Conservation (phyloP, 2,888 invertebrate species). For the Trissolcus japonicus region DNA sequence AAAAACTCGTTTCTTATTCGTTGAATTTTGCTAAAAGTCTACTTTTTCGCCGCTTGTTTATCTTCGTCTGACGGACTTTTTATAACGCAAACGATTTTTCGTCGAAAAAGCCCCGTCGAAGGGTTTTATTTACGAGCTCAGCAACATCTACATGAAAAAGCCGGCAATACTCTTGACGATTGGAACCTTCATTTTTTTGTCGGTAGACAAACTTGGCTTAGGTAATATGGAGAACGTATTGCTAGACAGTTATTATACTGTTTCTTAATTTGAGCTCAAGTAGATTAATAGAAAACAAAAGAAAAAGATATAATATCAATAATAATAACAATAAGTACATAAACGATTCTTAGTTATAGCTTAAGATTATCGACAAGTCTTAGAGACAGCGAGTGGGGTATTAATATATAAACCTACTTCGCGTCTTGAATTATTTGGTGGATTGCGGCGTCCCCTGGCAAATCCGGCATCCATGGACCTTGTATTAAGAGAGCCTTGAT, state of each 20-base stretch:
- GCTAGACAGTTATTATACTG: too few relatives aligned
- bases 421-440: conserved; percentile 72
- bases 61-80: conserved; percentile 22
- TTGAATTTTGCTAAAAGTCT: conserved; percentile 4
- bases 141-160: conserved; percentile 10
- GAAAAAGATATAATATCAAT: too few relatives aligned
- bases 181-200: conserved; percentile 42
- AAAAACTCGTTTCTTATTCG: conserved; percentile 5
- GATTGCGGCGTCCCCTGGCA: conserved; percentile 66
- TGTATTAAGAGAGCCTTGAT: conserved; percentile 84
- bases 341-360: too few relatives aligned
- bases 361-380: not conserved
- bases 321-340: too few relatives aligned
- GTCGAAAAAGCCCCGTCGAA: conserved; percentile 18
- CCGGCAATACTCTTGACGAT: conserved; percentile 31
- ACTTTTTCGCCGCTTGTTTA: conserved; percentile 18
- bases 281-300: too few relatives aligned
- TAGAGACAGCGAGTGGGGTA: conserved; percentile 14
- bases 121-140: conserved; percentile 40
- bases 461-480: conserved; percentile 82
- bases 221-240: conserved; percentile 35
- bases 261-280: too few relatives aligned
- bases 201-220: conserved; percentile 30
- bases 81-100: conserved; percentile 29
- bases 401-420: conserved; percentile 69